Base-by-base conservation (phyloP, 1,140 invertebrate genomes). In the Plutomurus gul region DNA sequence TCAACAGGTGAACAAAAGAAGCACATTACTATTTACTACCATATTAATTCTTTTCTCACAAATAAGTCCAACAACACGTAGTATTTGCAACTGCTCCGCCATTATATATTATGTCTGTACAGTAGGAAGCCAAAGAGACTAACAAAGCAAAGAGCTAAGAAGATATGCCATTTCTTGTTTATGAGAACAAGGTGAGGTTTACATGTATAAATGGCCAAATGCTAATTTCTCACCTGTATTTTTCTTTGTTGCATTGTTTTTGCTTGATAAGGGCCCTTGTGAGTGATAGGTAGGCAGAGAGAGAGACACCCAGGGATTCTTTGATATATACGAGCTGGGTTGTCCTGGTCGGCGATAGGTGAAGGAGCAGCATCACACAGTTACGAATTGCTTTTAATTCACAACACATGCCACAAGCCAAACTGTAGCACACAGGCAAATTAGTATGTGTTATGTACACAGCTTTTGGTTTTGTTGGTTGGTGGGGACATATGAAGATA, bases 171-270 rank as follows among this genome's bases (percentile, higher is more conserved):
- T 65, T 65, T 65, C 56, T 65, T 65, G 56, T 65, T 65, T 65
- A 65, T 65, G 56, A 65, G 25, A 65, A 65, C 56, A 65, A 65
- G 56, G 56, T 65, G 56, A 65, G 56, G 25, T 65, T 65, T 65
- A 65, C 56, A 30, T 65, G 56, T 65, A 65, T 65, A 65, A 65
- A 65, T 65, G 56, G 56, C 27, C 27, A 65, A 65, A 65, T 65
- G 56, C 56, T 65, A 65, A 65, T 65, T 65, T 65, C 56, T 65
- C 56, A 65, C 56, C 56, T 65, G 56, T 65, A 65, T 65, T 65
- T 65, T 36, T 65, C 56, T 65, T 65, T 65, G 56, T 65, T 65
- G 22, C 18, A 65, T 65, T 27, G 27, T 43, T 8, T 43, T n/a
- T 43, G 39, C n/a, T 43, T 43, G 39, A 43, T 43, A 43, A 43